Conservation (phyloP, 2,888 invertebrate genomes). For the Podabrus alpinus region DNA sequence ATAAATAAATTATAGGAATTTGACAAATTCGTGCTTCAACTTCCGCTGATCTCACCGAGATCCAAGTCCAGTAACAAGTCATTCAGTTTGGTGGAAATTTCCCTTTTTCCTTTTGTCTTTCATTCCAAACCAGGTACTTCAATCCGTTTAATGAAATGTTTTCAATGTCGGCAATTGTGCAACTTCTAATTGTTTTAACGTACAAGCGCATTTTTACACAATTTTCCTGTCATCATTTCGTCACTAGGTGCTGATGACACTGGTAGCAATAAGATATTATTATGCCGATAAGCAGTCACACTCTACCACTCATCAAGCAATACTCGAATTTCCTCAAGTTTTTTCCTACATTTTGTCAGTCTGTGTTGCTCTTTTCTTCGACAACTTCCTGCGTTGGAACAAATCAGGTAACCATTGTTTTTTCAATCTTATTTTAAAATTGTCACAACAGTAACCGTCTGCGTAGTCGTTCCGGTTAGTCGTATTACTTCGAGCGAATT, state of each 20-base stretch:
- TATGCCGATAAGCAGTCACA: not conserved
- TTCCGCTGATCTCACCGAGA: too few relatives aligned
- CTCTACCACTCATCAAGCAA: not conserved
- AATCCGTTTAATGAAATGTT: not conserved
- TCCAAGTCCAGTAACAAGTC: too few relatives aligned
- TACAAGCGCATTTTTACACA: not conserved
- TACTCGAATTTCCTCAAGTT: not conserved
- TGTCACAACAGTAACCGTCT: too few relatives aligned
- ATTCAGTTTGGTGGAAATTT: too few relatives aligned
- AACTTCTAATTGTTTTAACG: not conserved
- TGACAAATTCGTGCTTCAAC: too few relatives aligned
- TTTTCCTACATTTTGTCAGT: not conserved
- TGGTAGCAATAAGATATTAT: too few relatives aligned
- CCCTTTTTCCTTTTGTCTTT: too few relatives aligned
- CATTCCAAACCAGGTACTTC: too few relatives aligned
- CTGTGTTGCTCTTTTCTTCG: not conserved
- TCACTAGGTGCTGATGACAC: not conserved
- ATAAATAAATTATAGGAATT: too few relatives aligned
- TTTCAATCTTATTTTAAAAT: too few relatives aligned
- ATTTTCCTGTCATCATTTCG: not conserved
- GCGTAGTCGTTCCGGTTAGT: too few relatives aligned
- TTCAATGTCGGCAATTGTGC: not conserved
- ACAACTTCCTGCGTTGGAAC: not conserved
- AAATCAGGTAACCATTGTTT: not conserved
- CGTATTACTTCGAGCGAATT: too few relatives aligned